These are phyloP conservation scores for Silurus asotus DNA, from an alignment of 2,113 vertebrate genomes.

Conservation along the genomic window DNA sequence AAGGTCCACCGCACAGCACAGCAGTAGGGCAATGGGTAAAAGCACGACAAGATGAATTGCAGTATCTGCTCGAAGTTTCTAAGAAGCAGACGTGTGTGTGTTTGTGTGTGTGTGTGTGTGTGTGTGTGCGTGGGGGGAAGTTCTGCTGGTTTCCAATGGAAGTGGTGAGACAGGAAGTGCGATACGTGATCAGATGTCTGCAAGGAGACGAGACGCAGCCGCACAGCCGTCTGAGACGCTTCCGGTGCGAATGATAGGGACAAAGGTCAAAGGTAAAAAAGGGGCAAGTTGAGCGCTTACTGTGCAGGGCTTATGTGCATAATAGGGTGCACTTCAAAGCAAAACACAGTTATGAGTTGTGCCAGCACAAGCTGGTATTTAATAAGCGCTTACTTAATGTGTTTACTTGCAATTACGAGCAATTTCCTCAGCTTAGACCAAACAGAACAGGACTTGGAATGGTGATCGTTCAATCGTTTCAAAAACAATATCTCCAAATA, in stretches of 20 bases:
- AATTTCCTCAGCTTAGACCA: not conserved
- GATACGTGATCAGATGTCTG: conserved; percentile 29
- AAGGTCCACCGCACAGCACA: conserved; percentile 19
- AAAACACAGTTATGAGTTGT: not conserved
- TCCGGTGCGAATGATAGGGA: conserved; percentile 30
- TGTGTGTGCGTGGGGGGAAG: not conserved
- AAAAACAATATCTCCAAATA: not conserved
- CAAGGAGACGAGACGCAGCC: conserved; percentile 31
- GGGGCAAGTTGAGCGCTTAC: not conserved
- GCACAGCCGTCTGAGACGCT: conserved; percentile 33
- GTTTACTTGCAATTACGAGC: not conserved
- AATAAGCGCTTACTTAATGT: not conserved
- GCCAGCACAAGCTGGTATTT: not conserved
- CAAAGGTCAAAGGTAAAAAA: conserved; percentile 18
- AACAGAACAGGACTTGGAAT: not conserved
- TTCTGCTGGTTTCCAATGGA: conserved; percentile 24
- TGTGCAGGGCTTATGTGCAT: not conserved
- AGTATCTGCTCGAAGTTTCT: conserved; percentile 22
- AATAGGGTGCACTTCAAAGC: not conserved
- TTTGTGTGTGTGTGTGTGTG: not conserved
- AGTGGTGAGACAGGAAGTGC: conserved; percentile 46
- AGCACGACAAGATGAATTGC: not conserved
- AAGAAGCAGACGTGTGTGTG: conserved; percentile 14
- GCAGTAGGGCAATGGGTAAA: not conserved
- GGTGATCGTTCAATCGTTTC: not conserved